Percentiles rank a stretch among this genome's conserved stretches.
Conservation (phyloP, 2,888 invertebrate species). For the Nomada flava region DNA sequence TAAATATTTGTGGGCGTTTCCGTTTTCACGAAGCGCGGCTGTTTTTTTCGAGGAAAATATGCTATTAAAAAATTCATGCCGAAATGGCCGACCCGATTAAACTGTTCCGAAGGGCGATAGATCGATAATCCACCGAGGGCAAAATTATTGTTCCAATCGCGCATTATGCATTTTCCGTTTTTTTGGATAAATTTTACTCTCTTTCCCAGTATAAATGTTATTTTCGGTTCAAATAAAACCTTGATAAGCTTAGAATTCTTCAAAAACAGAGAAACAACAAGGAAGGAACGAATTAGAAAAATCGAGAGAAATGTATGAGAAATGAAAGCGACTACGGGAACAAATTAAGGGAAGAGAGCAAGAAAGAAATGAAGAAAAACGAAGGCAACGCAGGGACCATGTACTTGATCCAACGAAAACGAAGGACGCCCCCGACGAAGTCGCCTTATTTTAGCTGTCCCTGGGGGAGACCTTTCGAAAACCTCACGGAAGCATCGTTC, state of each 20-base stretch:
- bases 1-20: constrained; percentile 33
- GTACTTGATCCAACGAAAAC: constrained; percentile 12
- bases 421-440: constrained; percentile 63
- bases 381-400: neutral
- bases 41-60: neutral
- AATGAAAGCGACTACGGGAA: too few relatives aligned
- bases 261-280: neutral
- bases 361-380: constrained; percentile 13
- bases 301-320: neutral
- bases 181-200: neutral
- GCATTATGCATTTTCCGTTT: constrained; percentile 12
- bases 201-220: too few relatives aligned
- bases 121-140: constrained; percentile 4
- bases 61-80: constrained; percentile 30
- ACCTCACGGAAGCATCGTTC: constrained; percentile 65
- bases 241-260: neutral
- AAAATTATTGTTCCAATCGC: constrained; percentile 10
- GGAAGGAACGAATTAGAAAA: neutral
- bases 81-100: constrained; percentile 23
- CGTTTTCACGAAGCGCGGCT: constrained; percentile 6
- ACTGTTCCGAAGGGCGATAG: constrained; percentile 18
- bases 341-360: neutral
- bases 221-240: too few relatives aligned
- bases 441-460: constrained; percentile 70
- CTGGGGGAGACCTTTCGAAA: constrained; percentile 65